Conservation (phyloP, 2,113 vertebrate species). For the Aleadryas rufinucha region DNA sequence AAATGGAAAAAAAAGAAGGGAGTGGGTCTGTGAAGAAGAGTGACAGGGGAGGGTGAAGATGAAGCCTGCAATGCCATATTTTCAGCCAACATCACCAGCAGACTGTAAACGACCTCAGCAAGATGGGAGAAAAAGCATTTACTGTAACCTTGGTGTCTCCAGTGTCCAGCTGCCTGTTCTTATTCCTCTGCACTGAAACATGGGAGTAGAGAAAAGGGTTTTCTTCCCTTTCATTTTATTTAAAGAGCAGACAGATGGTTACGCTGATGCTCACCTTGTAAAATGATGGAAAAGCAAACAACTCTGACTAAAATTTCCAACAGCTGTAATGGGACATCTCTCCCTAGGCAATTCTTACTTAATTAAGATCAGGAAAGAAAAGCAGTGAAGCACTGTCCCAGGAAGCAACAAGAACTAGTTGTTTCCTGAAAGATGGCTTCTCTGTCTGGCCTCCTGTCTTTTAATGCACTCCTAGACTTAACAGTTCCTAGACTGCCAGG, state of each 20-base stretch:
- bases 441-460: background rate
- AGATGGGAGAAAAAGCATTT: background rate
- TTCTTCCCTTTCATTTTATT: constrained; percentile 48
- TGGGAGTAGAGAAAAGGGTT: background rate
- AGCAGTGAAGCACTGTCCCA: background rate
- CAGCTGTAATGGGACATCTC: constrained; percentile 51
- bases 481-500: background rate
- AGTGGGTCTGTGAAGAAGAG: background rate
- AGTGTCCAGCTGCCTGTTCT: background rate
- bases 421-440: background rate
- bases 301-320: constrained; percentile 50
- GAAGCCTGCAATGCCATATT: background rate
- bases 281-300: constrained; percentile 53
- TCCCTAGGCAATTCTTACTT: constrained; percentile 45
- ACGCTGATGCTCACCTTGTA: constrained; percentile 47
- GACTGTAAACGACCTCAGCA: background rate
- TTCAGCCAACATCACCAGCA: background rate
- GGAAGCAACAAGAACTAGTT: constrained; percentile 14
- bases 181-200: background rate
- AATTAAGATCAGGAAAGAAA: constrained; percentile 26
- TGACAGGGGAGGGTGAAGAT: background rate
- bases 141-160: background rate
- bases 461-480: background rate
- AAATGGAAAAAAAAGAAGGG: background rate
- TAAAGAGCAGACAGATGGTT: constrained; percentile 66